Base-by-base conservation (phyloP, 2,888 invertebrate genomes). In the Tyria jacobaeae region DNA sequence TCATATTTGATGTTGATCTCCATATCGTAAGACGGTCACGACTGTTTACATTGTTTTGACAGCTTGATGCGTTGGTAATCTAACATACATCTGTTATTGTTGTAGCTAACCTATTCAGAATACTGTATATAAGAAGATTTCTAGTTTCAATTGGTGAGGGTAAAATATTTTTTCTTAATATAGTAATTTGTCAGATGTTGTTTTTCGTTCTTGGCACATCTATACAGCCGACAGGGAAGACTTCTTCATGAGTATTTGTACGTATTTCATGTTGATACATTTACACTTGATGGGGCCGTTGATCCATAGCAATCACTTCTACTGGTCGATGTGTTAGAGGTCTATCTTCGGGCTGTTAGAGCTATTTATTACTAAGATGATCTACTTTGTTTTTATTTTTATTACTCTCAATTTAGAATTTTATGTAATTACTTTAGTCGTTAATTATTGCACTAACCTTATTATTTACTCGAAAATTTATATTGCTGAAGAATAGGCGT, bases 211-310 rank as follows among this genome's bases (percentile, higher is more conserved):
- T 27, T 37, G 27, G 37, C 37, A 37, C 21, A 37, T 53, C 53
- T 59, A 39, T 37, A 55, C 48, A 48, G 27, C 47, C 21, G 53
- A 35, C 17, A 48, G 53, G 34, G 59, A 60, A 60, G 59, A 60
- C 59, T 60, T 60, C 47, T 37, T 39, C 24, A 25, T 0, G 27
- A 31, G 25, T 54, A 37, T 54, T 37, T 60, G 59, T 60, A 37
- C n/a, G 10, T 52, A 34, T 35, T 60, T 37, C 17, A 48, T 49
- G 21, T 39, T 60, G 48, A 47, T 12, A 27, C 53, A 21, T 51
- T 59, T 21, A 53, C 37, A 48, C 21, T 60, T 37, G 17, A 15
- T 39, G 17, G 27, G 53, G 27, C 27, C 48, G 59, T 48, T 53
- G 17, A 15, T 54, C 31, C 21, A 31, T 37, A 5, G 48, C 48